Base-by-base conservation (phyloP, 2,113 vertebrate species). In the Phalacrocorax carbo region DNA sequence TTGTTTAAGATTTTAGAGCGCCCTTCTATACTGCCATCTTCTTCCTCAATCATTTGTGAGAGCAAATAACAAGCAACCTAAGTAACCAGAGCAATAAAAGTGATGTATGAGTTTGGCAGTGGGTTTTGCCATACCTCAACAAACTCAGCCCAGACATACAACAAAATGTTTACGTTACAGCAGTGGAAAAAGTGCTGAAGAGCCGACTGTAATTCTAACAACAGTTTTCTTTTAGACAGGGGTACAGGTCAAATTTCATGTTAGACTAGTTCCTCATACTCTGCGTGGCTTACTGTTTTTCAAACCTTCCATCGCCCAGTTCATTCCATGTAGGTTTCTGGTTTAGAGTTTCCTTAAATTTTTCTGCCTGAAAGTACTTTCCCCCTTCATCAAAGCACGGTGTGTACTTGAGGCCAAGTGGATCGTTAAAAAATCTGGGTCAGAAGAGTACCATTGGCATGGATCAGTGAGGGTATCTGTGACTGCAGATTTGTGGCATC, bases 131-230 rank as follows among this genome's bases (percentile, higher is more conserved):
- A 8, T 87, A 88, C 72, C 82, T 94, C 93, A 86, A 70, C 92
- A 90, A 90, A 73, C 91, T 81, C 71, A 54, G 65, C 86, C 73
- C 83, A 97, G 93, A 70, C 79, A 4, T 49, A 82, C 90, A 95
- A 83, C 92, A 78, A 92, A 91, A 40, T 82, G 79, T 96, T 96
- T 94, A 92, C 76, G 80, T 80, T 93, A 70, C 72, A 90, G 81
- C 68, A 36, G 76, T 88, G 72, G 93, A 75, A 84, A 94, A 93
- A 96, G 75, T 25, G 65, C 82, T 26, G 7, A 62, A 78, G 92
- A 87, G 42, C 44, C 30, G 62, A 49, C 65, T 73, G 91, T 75
- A 95, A 73, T 52, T 94, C 92, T 64, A 82, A 49, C 87, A 88
- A 30, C 21, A 62, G 49, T 51, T 83, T 94, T 86, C 82, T 89